Evolutionary conservation across 2,113 vertebrate genomes (phyloP), one percentile per base, ranked within the genome.

Genomic region (Lipophrys pholis): DNA sequence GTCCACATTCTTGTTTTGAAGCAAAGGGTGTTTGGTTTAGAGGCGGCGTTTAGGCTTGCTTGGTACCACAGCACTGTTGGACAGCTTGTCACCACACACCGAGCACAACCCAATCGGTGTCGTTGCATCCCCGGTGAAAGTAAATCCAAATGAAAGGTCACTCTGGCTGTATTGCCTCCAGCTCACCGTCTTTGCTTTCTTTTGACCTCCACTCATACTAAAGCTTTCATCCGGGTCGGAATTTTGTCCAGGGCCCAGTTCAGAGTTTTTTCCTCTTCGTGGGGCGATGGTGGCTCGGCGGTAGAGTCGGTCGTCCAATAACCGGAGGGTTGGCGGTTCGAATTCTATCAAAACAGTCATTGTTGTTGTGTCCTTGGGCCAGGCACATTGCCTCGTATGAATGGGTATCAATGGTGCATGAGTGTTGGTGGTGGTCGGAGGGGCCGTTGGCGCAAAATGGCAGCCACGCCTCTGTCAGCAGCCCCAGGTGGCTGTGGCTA

Each of bases 51-150:
- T 65, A 36, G 45, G 48, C 39, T 60, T 53, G 11, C 54, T 75
- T 58, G 62, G 72, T 1, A 57, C 70, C 42, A 73, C 51, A 4
- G 62, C 61, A 1, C 51, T 49, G 12, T 43, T 63, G 45, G 59
- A 63, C 1, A 68, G 51, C 51, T 79, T 79, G 11, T 73, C 61
- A 11, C 68, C 45, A 62, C 69, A 78, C 14, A 60, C 76, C 35
- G 50, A 49, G 35, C 69, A 73, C 8, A 62, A 11, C 16, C 3
- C 56, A 63, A n/a, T 57, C 11, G 11, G 41, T 5, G 54, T n/a
- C 1, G 12, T 52, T 10, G 30, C 3, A 73, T 64, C 12, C 15
- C 69, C 12, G 6, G 53, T 48, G 40, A 76, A 69, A 56, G 43
- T 59, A 59, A 80, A 73, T 55, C 17, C 3, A 70, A 40, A 70